Evolutionary conservation across 2,888 invertebrate genomes (phyloP), one percentile per base, ranked within the genome.

Genomic region (Drosophila yooni): DNA sequence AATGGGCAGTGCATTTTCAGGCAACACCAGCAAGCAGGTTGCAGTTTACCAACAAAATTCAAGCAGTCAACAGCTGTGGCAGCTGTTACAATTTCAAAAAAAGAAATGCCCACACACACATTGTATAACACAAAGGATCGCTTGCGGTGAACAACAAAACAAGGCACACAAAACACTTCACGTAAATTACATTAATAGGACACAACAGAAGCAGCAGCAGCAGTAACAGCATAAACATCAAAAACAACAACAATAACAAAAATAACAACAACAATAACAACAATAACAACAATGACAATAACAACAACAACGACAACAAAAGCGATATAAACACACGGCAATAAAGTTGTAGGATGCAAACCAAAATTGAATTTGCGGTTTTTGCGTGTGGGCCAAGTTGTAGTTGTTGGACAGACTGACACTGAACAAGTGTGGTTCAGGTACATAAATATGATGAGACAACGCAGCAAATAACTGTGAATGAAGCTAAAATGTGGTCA

Each of bases 321-420:
- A 58, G 31, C 33, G 34, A 48, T 69, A 81, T 73, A 79, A 76
- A 80, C 77, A 76, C 54, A 66, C 48, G 73, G 71, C 61, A 69
- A 74, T 53, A 88, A 73, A 72, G 63, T 78, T 82, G 76, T 76
- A 82, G 78, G 80, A 77, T 70, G 76, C 68, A 81, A 84, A 84
- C 83, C 89, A 82, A 87, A 87, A 87, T 87, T 87, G 87, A 87
- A 89, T 89, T 89, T 87, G 88, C 76, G 87, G 84, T 86, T 86
- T 81, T 63, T 50, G 66, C 53, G 46, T 51, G 38, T 60, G 57
- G 61, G 58, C 36, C 66, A 66, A 70, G 62, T 67, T 75, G 51
- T 51, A 74, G 57, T 63, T 68, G 67, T 54, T 56, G 68, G 15
- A 27, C 59, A 15, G 25, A 31, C 31, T 25, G 38, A 40, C 56